Evolutionary conservation across 64 coral and sea anemone species (phyloP), one percentile per base, ranked within the genome.

Genomic region (Montipora sp.): DNA sequence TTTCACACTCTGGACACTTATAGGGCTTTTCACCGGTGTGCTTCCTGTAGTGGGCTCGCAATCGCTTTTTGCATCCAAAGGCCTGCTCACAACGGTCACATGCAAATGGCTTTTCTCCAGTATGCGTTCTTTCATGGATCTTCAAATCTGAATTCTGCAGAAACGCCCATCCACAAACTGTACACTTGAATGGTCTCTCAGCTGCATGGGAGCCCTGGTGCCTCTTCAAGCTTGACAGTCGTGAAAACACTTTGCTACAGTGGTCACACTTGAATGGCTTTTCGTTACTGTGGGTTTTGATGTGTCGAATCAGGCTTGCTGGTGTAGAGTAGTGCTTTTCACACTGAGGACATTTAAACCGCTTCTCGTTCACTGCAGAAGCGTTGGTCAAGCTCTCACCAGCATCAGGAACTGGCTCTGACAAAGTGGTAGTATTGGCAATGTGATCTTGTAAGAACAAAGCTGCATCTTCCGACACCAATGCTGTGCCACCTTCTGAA

Each of bases 71-170:
- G 47, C 75, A 71, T 27, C 63, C 61, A 84, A 92, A 92, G 3
- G 78, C 57, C 24, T 83, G 72, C 16, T 83, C 78, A 36, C 90
- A 92, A 0, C 48, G 67, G 47, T 75, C 67, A 75, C 90, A 92
- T 13, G 82, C 11, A 77, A 75, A 84, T 48, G 90, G 90, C 69
- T 92, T 92, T 71, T 92, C 90, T 12, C 77, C 89, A 12, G 89
- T 90, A 63, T 90, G 89, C 27, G 61, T 80, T 80, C 89, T 90
- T 90, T 70, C 76, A 14, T 90, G 89, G 11, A 90, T 80, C 27
- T 70, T 80, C n/a, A 90, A 77, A 78, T 90, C 61, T 23, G 61
- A 70, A 48, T 90, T 81, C 48, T 70, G 63, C 13, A 53, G 44
- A 78, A 90, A 90, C 3, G 75, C 66, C 59, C 59, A 78, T 2